Percentiles rank a stretch among this genome's conserved stretches.
These are phyloP conservation scores for Pseudorhiza aurosa DNA, from an alignment of 30 jellyfish, hydroid and myxozoan genomes.

Conservation along the genomic window DNA sequence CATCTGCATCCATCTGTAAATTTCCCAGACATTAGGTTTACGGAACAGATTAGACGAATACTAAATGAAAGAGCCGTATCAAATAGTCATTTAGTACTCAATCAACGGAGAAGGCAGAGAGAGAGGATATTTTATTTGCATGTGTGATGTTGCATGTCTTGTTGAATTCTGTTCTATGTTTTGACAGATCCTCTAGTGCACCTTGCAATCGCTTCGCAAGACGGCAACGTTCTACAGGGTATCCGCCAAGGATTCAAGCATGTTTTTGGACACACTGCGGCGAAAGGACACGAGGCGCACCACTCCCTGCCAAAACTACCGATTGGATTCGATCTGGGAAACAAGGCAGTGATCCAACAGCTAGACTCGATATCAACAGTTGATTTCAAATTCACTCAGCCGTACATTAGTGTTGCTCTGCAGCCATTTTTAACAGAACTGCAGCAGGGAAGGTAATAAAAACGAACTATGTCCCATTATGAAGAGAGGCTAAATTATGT, in stretches of 20 bases:
- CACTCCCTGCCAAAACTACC: slow-evolving; percentile 65
- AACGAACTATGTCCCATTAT: too few relatives aligned
- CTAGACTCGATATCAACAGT: slow-evolving; percentile 41
- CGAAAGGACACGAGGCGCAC: slow-evolving; percentile 55
- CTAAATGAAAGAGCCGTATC: too few relatives aligned
- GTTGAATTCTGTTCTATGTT: too few relatives aligned
- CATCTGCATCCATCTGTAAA: too few relatives aligned
- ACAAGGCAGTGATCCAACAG: slow-evolving; percentile 54
- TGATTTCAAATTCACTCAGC: slow-evolving; percentile 62
- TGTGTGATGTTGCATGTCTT: too few relatives aligned
- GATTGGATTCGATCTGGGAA: slow-evolving; percentile 73
- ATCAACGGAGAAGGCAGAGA: too few relatives aligned
- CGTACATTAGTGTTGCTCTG: slow-evolving; percentile 50
- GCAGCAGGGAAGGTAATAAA: slow-evolving; percentile 55
- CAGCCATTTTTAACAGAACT: slow-evolving; percentile 68
- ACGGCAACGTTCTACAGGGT: slow-evolving; percentile 55
- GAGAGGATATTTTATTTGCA: too few relatives aligned
- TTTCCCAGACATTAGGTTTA: too few relatives aligned
- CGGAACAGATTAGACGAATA: too few relatives aligned
- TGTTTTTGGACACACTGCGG: slow-evolving; percentile 78
- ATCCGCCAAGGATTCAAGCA: slow-evolving; percentile 80
- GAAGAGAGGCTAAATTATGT: too few relatives aligned
- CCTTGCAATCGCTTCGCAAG: slow-evolving; percentile 75
- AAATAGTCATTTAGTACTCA: too few relatives aligned
- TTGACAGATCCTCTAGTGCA: slow-evolving; percentile 70